Base-by-base conservation (phyloP, 2,797 vertebrate genomes). In the Glyptemys insculpta region DNA sequence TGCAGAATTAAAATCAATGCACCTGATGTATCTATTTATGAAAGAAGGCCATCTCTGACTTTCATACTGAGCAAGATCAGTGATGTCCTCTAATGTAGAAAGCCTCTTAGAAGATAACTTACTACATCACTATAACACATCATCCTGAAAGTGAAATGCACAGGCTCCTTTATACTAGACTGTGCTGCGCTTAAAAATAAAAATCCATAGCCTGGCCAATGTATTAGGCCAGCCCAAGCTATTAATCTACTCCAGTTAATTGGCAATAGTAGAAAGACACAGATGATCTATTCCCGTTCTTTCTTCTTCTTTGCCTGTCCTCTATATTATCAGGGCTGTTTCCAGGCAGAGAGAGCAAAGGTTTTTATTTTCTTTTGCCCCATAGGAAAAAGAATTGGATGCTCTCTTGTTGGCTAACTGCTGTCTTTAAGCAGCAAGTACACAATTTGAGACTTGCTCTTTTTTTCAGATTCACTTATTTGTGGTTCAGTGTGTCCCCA, bases 401-500 rank as follows among this genome's bases (percentile, higher is more conserved):
- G 72, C 6, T 53, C 47, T 65, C 34, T 25, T 80, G n/a, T 87
- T 95, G 84, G 31, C 52, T 94, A 79, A 57, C 89, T 94, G 89
- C 89, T 92, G 49, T 80, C 81, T 93, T 41, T 57, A 90, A 93
- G 47, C 62, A 90, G 50, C 91, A 93, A 94, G 53, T 91, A 92
- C 50, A 89, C 56, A 89, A 74, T 95, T 78, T 89, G 56, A 41
- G 72, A 25, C 81, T 82, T 87, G 34, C 34, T 89, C 81, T 79
- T 81, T 87, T 91, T 94, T 34, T 62, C 79, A 93, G 88, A 86
- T 91, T 89, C 78, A 25, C 80, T 92, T 49, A 79, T 94, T 62
- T 86, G 88, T 94, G 90, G 91, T 84, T 82, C 93, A 93, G 2
- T 92, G 72, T 92, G 65, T 96, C 94, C 95, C 94, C 90, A 91